These are phyloP conservation scores for Hycleus cichorii DNA, from an alignment of 1,140 invertebrate species.

Conservation along the genomic window DNA sequence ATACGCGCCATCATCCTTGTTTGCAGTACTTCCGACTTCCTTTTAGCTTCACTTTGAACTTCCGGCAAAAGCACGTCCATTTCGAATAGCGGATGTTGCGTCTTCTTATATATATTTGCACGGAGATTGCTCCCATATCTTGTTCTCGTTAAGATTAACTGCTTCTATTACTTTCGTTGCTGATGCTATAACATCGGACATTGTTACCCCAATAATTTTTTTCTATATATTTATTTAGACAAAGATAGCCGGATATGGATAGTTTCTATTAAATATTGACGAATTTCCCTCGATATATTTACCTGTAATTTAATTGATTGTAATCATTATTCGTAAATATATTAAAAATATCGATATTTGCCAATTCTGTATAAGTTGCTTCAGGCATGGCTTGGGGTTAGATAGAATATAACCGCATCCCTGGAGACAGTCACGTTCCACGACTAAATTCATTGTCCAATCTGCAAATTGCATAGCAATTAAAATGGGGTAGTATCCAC, in stretches of 20 bases:
- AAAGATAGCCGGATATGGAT: constrained; percentile 3
- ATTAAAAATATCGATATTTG: constrained; percentile 7
- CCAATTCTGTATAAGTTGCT: neutral
- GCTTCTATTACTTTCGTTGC: constrained; percentile 9
- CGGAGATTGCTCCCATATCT: constrained; percentile 29
- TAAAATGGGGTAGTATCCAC: neutral
- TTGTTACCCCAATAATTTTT: constrained; percentile 7
- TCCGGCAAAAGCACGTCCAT: constrained; percentile 29
- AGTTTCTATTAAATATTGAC: neutral
- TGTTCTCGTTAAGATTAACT: constrained; percentile 19
- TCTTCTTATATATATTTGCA: constrained; percentile 27
- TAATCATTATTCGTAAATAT: neutral
- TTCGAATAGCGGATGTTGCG: constrained; percentile 23
- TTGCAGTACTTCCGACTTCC: constrained; percentile 31
- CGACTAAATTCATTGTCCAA: constrained; percentile 2
- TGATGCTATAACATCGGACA: constrained; percentile 10
- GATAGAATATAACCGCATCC: constrained; percentile 7
- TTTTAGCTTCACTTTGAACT: constrained; percentile 29
- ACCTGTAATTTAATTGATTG: neutral
- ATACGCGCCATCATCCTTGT: constrained; percentile 20
- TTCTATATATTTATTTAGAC: constrained; percentile 2
- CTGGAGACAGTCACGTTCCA: constrained; percentile 9
- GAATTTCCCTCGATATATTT: neutral
- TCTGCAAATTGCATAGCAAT: constrained; percentile 5
- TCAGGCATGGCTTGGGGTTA: neutral